Percentiles rank a stretch among this genome's conserved stretches.
Conservation (phyloP, 2,888 invertebrate species). For the Melipona bicolor region DNA sequence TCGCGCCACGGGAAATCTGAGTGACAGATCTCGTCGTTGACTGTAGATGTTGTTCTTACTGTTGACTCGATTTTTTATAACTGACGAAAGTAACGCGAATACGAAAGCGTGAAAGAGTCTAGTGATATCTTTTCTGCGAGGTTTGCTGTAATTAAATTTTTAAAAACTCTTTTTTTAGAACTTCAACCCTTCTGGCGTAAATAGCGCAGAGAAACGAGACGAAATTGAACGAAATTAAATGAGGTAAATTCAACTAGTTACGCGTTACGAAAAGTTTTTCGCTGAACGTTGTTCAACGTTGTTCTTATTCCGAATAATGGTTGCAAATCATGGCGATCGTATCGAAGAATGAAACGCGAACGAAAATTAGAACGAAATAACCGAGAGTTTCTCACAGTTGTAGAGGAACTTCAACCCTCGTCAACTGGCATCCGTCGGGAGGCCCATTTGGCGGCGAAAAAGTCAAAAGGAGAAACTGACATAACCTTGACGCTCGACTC, state of each 20-base stretch:
- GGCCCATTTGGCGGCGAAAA: conserved; percentile 15
- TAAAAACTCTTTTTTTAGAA: neutral
- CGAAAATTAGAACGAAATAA: neutral
- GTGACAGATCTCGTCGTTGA: neutral
- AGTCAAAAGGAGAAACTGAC: conserved; percentile 53
- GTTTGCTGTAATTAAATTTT: neutral
- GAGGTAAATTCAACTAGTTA: neutral
- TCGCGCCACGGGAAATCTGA: conserved; percentile 11
- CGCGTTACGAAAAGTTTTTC: neutral
- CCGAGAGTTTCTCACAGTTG: conserved; percentile 19
- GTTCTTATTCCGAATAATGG: too few relatives aligned
- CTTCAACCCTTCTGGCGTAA: neutral
- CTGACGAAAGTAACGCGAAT: neutral
- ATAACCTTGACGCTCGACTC: conserved; percentile 23
- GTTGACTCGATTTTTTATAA: neutral
- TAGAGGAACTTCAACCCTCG: neutral
- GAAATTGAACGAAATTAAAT: neutral
- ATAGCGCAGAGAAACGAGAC: neutral
- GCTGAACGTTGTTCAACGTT: too few relatives aligned
- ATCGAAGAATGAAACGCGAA: neutral
- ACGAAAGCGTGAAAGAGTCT: neutral
- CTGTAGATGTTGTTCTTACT: neutral
- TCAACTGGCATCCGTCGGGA: conserved; percentile 31
- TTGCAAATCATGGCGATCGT: neutral
- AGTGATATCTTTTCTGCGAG: neutral